phyloP scores from a whole-genome alignment of 2,888 invertebrate species.

The Arrhopalites spinosus region DNA sequence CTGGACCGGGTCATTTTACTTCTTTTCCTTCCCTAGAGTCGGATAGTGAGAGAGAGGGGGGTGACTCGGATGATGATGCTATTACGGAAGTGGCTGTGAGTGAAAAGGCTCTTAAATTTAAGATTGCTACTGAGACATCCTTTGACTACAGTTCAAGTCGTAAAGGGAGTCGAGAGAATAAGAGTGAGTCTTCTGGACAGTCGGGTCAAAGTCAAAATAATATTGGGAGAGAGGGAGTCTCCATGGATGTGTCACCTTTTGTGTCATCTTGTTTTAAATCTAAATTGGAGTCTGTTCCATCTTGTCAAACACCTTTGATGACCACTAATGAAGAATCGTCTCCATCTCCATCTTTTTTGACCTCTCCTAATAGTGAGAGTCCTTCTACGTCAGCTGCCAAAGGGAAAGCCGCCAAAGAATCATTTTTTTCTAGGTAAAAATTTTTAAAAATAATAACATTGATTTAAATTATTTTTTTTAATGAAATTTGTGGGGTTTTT shows the following conservation, averaged over 20 bases:
- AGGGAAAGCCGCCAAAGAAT: constrained; percentile 56
- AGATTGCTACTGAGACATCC: constrained; percentile 72
- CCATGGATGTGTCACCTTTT: neutral
- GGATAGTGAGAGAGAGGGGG: constrained; percentile 50
- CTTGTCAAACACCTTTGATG: neutral
- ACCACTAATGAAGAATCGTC: neutral
- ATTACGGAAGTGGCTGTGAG: constrained; percentile 73
- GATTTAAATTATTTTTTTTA: too few species aligned
- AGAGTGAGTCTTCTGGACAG: constrained; percentile 53
- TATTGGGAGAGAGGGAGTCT: neutral
- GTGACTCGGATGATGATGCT: constrained; percentile 65
- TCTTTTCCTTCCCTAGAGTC: constrained; percentile 51
- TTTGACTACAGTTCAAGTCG: constrained; percentile 50
- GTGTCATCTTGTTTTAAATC: neutral
- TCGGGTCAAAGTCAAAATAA: constrained; percentile 19
- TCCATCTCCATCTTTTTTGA: neutral
- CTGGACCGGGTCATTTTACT: constrained; percentile 37
- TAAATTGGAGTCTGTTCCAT: neutral
- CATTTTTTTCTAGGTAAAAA: constrained; percentile 64
- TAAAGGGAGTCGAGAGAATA: constrained; percentile 54
- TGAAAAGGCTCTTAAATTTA: constrained; percentile 75
- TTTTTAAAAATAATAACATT: too few species aligned
- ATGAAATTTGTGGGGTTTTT: too few species aligned
- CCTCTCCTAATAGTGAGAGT: neutral
- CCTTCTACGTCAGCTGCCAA: constrained; percentile 39